A percentile compares a stretch with the other conserved stretches of the same genome.
These are phyloP conservation scores for Panthera leo DNA, from an alignment of 2,113 vertebrate species.

Conservation along the genomic window DNA sequence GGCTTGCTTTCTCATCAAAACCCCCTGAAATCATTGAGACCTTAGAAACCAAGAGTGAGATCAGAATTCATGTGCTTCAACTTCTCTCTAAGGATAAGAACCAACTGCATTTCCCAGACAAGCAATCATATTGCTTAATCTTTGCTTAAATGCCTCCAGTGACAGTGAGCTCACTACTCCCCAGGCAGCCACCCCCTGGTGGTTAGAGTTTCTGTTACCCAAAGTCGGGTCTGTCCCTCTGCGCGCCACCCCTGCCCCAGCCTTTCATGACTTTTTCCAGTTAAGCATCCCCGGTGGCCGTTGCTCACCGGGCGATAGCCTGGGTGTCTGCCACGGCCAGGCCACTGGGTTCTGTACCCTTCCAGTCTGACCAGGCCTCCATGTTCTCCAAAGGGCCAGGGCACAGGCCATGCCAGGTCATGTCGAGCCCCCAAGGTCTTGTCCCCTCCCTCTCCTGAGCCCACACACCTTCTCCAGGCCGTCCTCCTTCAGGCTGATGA, in stretches of 20 bases:
- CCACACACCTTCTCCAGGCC: slow-evolving; percentile 95
- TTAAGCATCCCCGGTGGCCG: not conserved
- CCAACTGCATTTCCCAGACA: not conserved
- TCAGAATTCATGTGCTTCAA: not conserved
- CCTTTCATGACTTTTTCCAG: not conserved
- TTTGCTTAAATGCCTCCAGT: not conserved
- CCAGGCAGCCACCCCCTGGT: not conserved
- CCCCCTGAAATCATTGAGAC: not conserved
- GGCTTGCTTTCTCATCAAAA: not conserved
- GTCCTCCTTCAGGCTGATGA: slow-evolving; percentile 97
- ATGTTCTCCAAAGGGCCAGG: not conserved
- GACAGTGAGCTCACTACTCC: not conserved
- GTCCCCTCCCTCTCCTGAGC: not conserved
- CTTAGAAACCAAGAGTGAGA: not conserved
- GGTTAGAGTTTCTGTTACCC: not conserved
- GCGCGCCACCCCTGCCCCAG: not conserved
- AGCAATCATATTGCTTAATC: not conserved
- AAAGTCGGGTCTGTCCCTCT: not conserved
- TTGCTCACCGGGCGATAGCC: not conserved
- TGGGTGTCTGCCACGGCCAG: not conserved
- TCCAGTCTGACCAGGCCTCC: not conserved
- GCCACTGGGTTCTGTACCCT: not conserved
- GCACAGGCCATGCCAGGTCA: accelerated
- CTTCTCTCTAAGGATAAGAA: not conserved
- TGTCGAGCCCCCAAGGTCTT: not conserved